Evolutionary conservation across 1,140 invertebrate species (phyloP).

Genomic region (Magallana ariakensis): DNA sequence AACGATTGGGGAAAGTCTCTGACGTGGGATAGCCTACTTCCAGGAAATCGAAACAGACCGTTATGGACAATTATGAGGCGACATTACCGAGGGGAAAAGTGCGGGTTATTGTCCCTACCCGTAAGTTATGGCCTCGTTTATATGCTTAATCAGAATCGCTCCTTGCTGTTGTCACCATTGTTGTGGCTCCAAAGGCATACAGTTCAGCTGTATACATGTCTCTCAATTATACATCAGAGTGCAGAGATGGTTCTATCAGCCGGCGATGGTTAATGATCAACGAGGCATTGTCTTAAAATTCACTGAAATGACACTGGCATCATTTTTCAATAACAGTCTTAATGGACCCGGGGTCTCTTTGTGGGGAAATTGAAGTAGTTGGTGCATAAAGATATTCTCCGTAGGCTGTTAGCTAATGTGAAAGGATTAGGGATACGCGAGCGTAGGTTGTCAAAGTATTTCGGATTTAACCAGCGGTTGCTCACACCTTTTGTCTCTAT

Average conservation of each 20-base stretch:
- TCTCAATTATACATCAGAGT: slow-evolving; percentile 11
- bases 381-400: slow-evolving; percentile 4
- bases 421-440: background rate
- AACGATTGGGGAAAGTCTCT: background rate
- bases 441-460: slow-evolving; percentile 17
- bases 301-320: slow-evolving; percentile 25
- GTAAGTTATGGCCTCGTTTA: slow-evolving; percentile 14
- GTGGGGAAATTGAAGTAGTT: slow-evolving; percentile 27
- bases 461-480: background rate
- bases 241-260: background rate
- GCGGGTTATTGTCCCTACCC: background rate
- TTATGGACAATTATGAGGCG: slow-evolving; percentile 16
- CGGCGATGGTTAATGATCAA: background rate
- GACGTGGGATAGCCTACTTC: background rate
- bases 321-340: slow-evolving; percentile 22
- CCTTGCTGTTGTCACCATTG: background rate
- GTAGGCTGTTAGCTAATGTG: slow-evolving; percentile 18
- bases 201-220: background rate
- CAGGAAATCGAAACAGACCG: slow-evolving; percentile 23
- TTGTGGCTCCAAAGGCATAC: background rate
- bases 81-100: slow-evolving; percentile 10
- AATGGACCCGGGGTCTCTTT: slow-evolving; percentile 11
- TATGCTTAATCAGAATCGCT: background rate
- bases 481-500: background rate
- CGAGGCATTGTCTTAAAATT: slow-evolving; percentile 25